phyloP scores from a whole-genome alignment of 2,113 vertebrate genomes.

The Cepphus grylle region DNA sequence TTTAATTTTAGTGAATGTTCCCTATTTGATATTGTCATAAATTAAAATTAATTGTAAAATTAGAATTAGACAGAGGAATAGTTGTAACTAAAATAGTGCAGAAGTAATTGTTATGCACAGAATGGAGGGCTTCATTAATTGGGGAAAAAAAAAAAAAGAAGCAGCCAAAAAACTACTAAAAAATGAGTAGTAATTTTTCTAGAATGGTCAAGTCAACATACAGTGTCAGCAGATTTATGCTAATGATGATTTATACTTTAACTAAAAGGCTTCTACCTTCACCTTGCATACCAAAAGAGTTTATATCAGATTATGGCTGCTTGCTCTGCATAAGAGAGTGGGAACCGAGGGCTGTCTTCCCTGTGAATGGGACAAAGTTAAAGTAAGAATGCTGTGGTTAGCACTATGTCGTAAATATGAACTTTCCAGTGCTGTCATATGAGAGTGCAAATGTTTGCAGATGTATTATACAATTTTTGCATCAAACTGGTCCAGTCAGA shows the following conservation, averaged over 20 bases:
- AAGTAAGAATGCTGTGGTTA: neutral
- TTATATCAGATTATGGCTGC: neutral
- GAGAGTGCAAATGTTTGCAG: neutral
- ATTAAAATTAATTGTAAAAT: neutral
- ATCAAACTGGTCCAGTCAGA: neutral
- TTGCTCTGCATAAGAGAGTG: neutral
- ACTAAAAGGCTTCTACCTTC: neutral
- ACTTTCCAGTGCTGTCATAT: neutral
- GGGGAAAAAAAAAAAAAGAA: neutral
- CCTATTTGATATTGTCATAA: neutral
- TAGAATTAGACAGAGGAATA: neutral
- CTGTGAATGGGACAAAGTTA: neutral
- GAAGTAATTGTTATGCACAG: neutral
- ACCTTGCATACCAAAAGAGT: neutral
- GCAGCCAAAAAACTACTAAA: neutral
- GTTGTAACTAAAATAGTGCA: neutral
- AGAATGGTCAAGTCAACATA: neutral
- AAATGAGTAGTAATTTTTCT: fast-evolving
- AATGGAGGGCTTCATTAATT: neutral
- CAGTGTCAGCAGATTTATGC: neutral
- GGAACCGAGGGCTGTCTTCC: neutral
- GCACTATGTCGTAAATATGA: neutral
- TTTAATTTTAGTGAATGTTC: neutral
- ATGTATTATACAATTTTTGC: neutral
- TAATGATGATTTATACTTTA: neutral